Percentiles rank a stretch among this genome's conserved stretches.
phyloP scores from a whole-genome alignment of 2,113 vertebrate genomes.

The Andinoacara biseriatus region DNA sequence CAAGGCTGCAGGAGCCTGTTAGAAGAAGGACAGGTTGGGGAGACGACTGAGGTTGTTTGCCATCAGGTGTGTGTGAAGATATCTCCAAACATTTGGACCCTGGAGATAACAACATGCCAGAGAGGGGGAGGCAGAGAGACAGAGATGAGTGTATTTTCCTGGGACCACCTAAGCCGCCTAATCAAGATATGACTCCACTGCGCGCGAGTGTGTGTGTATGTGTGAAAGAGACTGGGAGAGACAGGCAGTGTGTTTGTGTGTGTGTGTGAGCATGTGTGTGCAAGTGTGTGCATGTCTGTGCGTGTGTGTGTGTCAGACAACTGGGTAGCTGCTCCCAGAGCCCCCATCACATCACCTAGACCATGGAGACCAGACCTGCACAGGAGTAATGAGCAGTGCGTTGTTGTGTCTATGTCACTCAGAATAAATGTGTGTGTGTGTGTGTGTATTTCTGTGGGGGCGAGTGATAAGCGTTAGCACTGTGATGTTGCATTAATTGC shows the following conservation, averaged over 20 bases:
- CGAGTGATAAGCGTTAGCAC: conserved; percentile 64
- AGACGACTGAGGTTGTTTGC: conserved; percentile 73
- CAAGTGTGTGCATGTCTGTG: conserved; percentile 32
- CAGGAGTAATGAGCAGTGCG: conserved; percentile 69
- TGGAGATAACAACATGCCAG: conserved; percentile 76
- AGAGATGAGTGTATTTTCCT: conserved; percentile 71
- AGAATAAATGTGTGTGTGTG: conserved; percentile 21
- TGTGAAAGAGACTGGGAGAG: conserved; percentile 12
- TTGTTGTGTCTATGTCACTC: conserved; percentile 66
- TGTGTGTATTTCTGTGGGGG: conserved; percentile 50
- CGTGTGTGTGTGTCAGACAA: conserved; percentile 41
- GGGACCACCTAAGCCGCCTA: conserved; percentile 77
- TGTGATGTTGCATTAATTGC: conserved; percentile 81
- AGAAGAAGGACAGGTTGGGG: conserved; percentile 66
- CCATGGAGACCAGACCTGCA: conserved; percentile 66
- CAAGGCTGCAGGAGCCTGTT: conserved; percentile 67
- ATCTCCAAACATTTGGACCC: conserved; percentile 79
- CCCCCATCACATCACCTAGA: conserved; percentile 69
- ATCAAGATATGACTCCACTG: conserved; percentile 76
- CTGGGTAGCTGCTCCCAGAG: conserved; percentile 51
- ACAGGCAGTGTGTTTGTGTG: conserved; percentile 1
- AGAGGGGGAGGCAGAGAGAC: conserved; percentile 62
- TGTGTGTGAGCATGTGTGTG: conserved; percentile 32
- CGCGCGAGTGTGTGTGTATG: conserved; percentile 24
- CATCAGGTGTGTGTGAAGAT: conserved; percentile 79